Percentiles rank a stretch among this genome's conserved stretches.
Conservation (phyloP, 2,888 invertebrate genomes). For the Hemistola chrysoprasaria region DNA sequence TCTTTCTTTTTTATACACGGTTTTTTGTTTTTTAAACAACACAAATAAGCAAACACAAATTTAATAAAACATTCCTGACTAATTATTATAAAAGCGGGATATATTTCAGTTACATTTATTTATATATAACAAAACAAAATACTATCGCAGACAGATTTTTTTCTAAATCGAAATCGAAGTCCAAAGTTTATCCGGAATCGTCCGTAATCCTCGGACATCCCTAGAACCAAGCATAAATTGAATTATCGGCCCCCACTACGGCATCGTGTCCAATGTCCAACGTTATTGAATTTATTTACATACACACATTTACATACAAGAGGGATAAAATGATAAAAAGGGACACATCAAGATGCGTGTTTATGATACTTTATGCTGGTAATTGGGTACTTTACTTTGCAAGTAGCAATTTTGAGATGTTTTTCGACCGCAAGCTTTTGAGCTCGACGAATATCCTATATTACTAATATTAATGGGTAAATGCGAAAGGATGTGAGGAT, state of each 20-base stretch:
- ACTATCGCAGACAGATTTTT: too few relatives aligned
- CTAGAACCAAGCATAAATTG: slow-evolving; percentile 43
- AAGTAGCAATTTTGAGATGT: neutral
- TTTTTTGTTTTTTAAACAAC: too few relatives aligned
- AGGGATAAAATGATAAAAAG: slow-evolving; percentile 33
- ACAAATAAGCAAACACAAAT: too few relatives aligned
- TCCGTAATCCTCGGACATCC: slow-evolving; percentile 7
- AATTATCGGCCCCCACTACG: slow-evolving; percentile 50
- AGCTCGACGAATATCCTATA: too few relatives aligned
- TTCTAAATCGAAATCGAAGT: neutral
- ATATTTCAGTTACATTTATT: too few relatives aligned
- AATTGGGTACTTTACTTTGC: slow-evolving; percentile 12
- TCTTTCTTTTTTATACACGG: too few relatives aligned
- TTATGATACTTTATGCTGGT: slow-evolving; percentile 21
- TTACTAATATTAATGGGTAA: too few relatives aligned
- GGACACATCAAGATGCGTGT: slow-evolving; percentile 20
- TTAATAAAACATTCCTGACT: too few relatives aligned
- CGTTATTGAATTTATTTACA: slow-evolving; percentile 64
- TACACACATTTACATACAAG: slow-evolving; percentile 42
- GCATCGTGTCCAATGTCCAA: slow-evolving; percentile 46
- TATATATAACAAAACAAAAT: too few relatives aligned
- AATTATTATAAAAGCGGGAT: too few relatives aligned
- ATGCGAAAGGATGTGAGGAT: too few relatives aligned
- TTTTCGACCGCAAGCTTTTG: too few relatives aligned
- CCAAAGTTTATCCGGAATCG: slow-evolving; percentile 12